Percentiles rank a stretch among this genome's conserved stretches.
These are phyloP conservation scores for Elephantulus edwardii DNA, from an alignment of 2,113 vertebrate species.

Conservation along the genomic window DNA sequence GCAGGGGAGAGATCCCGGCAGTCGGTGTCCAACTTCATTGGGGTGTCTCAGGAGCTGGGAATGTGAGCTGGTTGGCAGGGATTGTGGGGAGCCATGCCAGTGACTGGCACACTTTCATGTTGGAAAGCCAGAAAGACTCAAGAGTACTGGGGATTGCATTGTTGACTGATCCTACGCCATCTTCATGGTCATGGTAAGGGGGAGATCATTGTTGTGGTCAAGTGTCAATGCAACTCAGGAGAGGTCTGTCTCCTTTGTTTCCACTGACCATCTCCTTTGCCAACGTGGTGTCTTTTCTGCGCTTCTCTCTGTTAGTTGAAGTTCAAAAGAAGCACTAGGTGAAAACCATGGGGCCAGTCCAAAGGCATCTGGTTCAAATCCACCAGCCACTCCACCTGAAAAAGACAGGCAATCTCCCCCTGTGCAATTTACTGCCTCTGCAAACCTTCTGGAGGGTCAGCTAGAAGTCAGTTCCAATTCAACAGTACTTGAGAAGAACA, in stretches of 20 bases:
- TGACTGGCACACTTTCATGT: not conserved
- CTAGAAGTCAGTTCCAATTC: too few species aligned
- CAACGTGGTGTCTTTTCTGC: not conserved
- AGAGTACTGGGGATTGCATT: not conserved
- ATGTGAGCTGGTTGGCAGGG: rapidly evolving
- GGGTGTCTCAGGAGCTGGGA: not conserved
- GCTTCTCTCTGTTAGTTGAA: not conserved
- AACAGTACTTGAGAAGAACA: too few species aligned
- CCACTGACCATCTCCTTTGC: not conserved
- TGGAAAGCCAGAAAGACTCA: not conserved
- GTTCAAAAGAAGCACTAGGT: not conserved
- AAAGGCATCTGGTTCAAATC: too few species aligned
- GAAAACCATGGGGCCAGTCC: too few species aligned
- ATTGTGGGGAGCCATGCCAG: rapidly evolving
- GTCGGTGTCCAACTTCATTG: not conserved
- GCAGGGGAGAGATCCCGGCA: rapidly evolving
- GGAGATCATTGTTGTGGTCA: not conserved
- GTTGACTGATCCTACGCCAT: not conserved
- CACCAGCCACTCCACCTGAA: too few species aligned
- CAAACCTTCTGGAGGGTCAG: too few species aligned
- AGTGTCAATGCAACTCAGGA: too few species aligned
- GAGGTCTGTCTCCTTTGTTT: not conserved
- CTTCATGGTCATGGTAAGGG: not conserved
- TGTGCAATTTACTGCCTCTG: too few species aligned
- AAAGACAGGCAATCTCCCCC: too few species aligned